phyloP scores from a whole-genome alignment of 1,140 invertebrate genomes.

The Chionoecetes opilio region DNA sequence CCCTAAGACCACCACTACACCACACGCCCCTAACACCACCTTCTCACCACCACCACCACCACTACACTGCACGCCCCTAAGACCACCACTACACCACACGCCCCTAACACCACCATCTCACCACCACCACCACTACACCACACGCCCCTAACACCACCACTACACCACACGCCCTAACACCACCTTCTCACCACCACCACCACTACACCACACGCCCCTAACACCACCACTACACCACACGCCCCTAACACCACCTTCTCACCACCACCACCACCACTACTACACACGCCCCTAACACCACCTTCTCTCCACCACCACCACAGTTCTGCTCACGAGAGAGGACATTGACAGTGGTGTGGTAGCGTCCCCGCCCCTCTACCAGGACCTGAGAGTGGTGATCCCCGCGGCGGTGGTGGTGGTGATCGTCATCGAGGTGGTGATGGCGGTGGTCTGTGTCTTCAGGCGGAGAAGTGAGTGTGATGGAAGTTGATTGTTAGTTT shows the following conservation, averaged over 20 bases:
- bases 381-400: conserved; percentile 88
- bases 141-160: background rate
- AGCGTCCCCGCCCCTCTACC: conserved; percentile 86
- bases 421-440: conserved; percentile 86
- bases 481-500: no score
- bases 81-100: no score
- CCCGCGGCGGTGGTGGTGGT: conserved; percentile 87
- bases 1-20: background rate
- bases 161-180: background rate
- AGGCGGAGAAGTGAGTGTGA: conserved; percentile 87
- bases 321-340: conserved; percentile 86
- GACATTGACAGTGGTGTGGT: conserved; percentile 84
- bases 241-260: background rate
- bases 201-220: background rate
- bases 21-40: no score
- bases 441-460: conserved; percentile 87
- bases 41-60: background rate
- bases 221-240: background rate
- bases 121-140: background rate
- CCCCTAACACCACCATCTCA: no score
- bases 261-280: background rate
- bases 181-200: background rate
- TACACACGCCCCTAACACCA: background rate
- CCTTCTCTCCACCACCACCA: conserved; percentile 83
- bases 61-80: no score